phyloP scores from a whole-genome alignment of 1,140 invertebrate genomes.

The Drosophila kepulauana region DNA sequence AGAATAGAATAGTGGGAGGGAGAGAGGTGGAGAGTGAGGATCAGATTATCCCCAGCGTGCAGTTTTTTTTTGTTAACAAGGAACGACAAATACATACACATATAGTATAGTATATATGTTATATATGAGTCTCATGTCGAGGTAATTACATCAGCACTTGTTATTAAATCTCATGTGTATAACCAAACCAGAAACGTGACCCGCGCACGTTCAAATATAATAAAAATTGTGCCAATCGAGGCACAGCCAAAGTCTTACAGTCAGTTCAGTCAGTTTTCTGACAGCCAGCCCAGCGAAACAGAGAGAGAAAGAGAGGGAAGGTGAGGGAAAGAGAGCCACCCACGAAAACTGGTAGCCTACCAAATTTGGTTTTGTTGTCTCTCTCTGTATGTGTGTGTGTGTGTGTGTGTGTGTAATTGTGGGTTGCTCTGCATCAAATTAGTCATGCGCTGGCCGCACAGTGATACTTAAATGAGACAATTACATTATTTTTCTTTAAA shows the following conservation, averaged over 20 bases:
- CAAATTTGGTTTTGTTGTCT: background rate
- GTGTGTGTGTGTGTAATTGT: background rate
- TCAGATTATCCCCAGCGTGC: conserved; percentile 55
- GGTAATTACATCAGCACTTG: conserved; percentile 67
- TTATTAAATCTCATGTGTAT: conserved; percentile 64
- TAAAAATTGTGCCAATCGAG: conserved; percentile 46
- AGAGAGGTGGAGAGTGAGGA: background rate
- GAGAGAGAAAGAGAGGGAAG: no score
- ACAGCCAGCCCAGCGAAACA: no score
- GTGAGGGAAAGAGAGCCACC: background rate
- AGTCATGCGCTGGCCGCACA: conserved; percentile 22
- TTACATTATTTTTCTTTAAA: no score
- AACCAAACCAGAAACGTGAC: conserved; percentile 43
- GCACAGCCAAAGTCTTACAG: background rate
- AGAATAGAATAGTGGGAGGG: background rate
- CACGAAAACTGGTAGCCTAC: background rate
- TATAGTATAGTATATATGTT: no score
- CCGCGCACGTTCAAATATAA: conserved; percentile 45
- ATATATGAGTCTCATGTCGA: conserved; percentile 45
- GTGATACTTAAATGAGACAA: background rate
- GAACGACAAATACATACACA: background rate
- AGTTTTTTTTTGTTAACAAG: conserved; percentile 33
- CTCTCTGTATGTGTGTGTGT: no score
- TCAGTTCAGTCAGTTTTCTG: background rate
- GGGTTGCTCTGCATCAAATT: conserved; percentile 26